These are phyloP conservation scores for Choristoneura rosaceana DNA, from an alignment of 2,888 invertebrate genomes.

Conservation along the genomic window DNA sequence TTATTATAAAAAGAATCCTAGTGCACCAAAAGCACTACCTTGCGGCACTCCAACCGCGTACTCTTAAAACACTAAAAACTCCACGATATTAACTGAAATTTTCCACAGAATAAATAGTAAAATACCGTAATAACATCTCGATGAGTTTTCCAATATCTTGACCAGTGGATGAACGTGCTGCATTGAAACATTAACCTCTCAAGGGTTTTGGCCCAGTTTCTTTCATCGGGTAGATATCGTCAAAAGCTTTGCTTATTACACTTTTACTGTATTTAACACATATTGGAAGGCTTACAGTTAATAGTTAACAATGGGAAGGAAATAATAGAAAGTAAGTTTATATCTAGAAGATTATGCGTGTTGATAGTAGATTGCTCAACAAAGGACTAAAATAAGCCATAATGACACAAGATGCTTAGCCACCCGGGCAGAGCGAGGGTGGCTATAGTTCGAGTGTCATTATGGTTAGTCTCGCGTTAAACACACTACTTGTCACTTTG, in stretches of 20 bases:
- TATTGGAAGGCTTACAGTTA: neutral
- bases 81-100: neutral
- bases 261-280: neutral
- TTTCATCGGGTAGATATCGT: neutral
- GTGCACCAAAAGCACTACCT: neutral
- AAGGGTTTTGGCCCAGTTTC: slow-evolving; percentile 10
- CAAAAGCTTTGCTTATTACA: neutral
- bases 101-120: neutral
- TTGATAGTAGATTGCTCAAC: too few species aligned
- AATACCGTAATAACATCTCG: slow-evolving; percentile 5
- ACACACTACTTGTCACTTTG: too few species aligned
- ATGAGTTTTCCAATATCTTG: slow-evolving; percentile 17
- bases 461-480: too few species aligned
- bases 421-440: too few species aligned
- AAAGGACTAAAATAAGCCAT: too few species aligned
- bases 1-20: neutral
- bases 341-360: too few species aligned
- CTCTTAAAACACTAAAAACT: neutral
- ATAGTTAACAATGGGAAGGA: neutral
- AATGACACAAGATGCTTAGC: too few species aligned
- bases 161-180: slow-evolving; percentile 4
- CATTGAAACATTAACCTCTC: slow-evolving; percentile 10
- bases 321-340: too few species aligned
- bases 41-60: neutral
- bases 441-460: too few species aligned